Evolutionary conservation across 2,797 vertebrate genomes (phyloP), one percentile per base, ranked within the genome.

Genomic region (Chelidonichthys spinosus): DNA sequence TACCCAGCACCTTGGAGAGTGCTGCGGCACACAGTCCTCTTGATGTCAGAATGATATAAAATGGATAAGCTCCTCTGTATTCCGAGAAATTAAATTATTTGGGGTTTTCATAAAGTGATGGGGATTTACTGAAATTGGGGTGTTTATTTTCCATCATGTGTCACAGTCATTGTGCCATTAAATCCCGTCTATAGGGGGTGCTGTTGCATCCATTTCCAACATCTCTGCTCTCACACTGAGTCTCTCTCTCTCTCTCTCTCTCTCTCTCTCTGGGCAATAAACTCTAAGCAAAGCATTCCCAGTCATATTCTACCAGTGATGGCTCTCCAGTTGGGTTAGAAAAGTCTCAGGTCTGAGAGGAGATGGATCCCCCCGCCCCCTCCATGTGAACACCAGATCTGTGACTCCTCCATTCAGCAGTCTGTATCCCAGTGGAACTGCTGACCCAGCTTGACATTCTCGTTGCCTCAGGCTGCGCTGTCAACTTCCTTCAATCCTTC

Each of bases 381-480:
- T 61, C 47, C 4, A 2, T 76, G 49, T 70, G 49, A 69, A 77
- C 46, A 84, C 52, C 73, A 68, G 64, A 55, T 62, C 39, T 8
- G 65, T 82, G 82, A 79, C 73, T 77, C 63, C 46, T 81, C 68
- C 62, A 40, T 84, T 87, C 83, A 81, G 42, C 71, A 72, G 52
- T 54, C 39, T 58, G 73, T 64, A 75, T 84, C 59, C 70, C 64
- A 54, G 64, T 78, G 67, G 53, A 76, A 67, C 69, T 63, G 59
- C 77, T 81, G 81, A 89, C 78, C 84, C 63, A 75, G 63, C 74
- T 63, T 84, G 84, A 85, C 84, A 85, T 72, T 56, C 35, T 58
- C 47, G n/a, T 83, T 83, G 77, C 86, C 54, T 49, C 69, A 72
- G 82, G 82, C 78, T 82, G 70, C 42, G 43, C 73, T 82, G 78